Percentiles rank a stretch among this genome's conserved stretches.
Evolutionary conservation across 2,888 invertebrate species (phyloP).

Genomic region (Drosophila fulvimacula): DNA sequence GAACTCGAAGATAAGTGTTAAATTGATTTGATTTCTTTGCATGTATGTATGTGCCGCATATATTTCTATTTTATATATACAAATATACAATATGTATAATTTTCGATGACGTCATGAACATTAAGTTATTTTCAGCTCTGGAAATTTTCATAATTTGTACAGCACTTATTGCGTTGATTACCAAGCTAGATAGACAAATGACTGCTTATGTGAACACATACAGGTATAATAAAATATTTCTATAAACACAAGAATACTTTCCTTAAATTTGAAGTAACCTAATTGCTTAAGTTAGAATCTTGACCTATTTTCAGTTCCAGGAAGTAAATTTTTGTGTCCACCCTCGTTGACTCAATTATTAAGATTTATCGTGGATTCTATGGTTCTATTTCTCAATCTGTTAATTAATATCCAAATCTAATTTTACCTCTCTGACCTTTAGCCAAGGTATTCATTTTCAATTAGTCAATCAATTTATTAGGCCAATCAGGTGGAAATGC

Average conservation of each 20-base stretch:
- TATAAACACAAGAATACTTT: not conserved
- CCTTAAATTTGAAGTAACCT: no score
- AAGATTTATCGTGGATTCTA: not conserved
- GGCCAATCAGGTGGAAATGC: not conserved
- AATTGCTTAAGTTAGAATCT: not conserved
- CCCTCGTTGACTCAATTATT: no score
- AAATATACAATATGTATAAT: slow-evolving; percentile 4
- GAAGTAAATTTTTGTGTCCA: no score
- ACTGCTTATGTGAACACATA: not conserved
- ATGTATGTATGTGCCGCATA: not conserved
- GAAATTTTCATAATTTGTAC: not conserved
- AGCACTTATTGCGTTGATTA: not conserved
- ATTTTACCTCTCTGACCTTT: not conserved
- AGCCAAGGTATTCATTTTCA: not conserved
- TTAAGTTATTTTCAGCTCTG: not conserved
- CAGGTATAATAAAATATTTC: not conserved
- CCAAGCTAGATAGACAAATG: not conserved
- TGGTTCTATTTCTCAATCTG: no score
- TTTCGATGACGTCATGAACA: slow-evolving; percentile 21
- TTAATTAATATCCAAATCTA: not conserved
- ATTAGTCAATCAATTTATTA: slow-evolving; percentile 1
- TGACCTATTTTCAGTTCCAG: not conserved
- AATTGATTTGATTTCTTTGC: slow-evolving; percentile 37
- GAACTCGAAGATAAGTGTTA: slow-evolving; percentile 34
- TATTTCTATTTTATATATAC: not conserved